A percentile compares a stretch with the other conserved stretches of the same genome.
Evolutionary conservation across 2,113 vertebrate species (phyloP).

Genomic region (Natator depressus): DNA sequence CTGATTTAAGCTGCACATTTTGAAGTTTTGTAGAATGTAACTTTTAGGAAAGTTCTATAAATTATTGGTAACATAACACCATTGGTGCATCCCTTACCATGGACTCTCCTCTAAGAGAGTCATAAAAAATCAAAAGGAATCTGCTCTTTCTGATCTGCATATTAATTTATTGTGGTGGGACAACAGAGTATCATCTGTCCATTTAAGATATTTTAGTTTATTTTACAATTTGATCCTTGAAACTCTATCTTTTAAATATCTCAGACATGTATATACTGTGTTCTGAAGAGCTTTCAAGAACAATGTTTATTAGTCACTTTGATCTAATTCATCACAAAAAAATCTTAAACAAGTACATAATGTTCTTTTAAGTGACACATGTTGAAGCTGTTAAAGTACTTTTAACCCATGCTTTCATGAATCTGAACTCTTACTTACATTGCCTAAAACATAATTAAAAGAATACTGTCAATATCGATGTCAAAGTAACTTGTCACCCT

Average conservation of each 20-base stretch:
- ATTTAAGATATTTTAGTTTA: constrained; percentile 39
- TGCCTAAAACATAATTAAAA: constrained; percentile 74
- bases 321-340: constrained; percentile 79
- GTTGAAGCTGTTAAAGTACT: constrained; percentile 59
- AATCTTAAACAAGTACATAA: constrained; percentile 63
- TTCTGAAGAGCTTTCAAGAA: constrained; percentile 72
- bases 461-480: constrained; percentile 74
- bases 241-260: constrained; percentile 68
- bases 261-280: constrained; percentile 54
- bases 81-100: neutral
- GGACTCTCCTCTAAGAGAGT: constrained; percentile 19
- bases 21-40: neutral
- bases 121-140: constrained; percentile 11
- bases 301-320: constrained; percentile 78
- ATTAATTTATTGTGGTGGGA: constrained; percentile 52
- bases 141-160: constrained; percentile 10
- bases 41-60: neutral
- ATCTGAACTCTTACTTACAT: constrained; percentile 18
- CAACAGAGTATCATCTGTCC: constrained; percentile 10
- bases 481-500: constrained; percentile 76
- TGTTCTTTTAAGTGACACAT: constrained; percentile 66
- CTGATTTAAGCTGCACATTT: neutral
- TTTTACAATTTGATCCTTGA: constrained; percentile 52
- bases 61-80: neutral
- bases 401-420: constrained; percentile 61